Evolutionary conservation across 1,140 invertebrate genomes (phyloP), one percentile per base, ranked within the genome.

Genomic region (Idris sp.): DNA sequence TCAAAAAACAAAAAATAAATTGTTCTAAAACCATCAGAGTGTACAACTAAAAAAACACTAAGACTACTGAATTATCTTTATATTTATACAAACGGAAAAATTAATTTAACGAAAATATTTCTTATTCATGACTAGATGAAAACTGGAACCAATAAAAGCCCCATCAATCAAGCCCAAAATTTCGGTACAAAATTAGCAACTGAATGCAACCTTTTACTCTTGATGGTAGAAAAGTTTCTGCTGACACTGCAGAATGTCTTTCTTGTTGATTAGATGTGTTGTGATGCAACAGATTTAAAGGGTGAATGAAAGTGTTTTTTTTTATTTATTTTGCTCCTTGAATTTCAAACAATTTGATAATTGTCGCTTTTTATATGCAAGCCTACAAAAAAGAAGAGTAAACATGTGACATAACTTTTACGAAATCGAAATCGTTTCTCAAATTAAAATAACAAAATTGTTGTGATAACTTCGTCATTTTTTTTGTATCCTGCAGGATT

Each of bases 381-480:
- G 3, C 28, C 5, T 9, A 9, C n/a, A 30, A 5, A n/a, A 30
- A 30, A 30, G n/a, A n/a, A 30, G 28, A 30, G n/a, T n/a, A n/a
- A n/a, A n/a, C n/a, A n/a, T n/a, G 36, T 58, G 13, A 51, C 28
- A 51, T 43, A 51, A 51, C 26, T 16, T 6, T 41, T 19, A 19
- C 11, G 43, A 59, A 30, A 36, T 1, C 5, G 46, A 48, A 11
- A 4, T 25, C 15, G 22, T n/a, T n/a, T n/a, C 16, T 8, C 19
- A 19, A 71, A 71, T 71, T 71, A 62, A 71, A 62, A 30, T 28
- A 28, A 54, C 56, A 56, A 56, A 54, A 71, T 62, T 33, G 48
- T 71, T 71, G 67, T 44, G 62, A 71, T 71, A 71, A 15, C 49
- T 71, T 3, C 7, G 31, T 30, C 11, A 44, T 61, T 61, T 72